phyloP scores from a whole-genome alignment of 2,797 vertebrate genomes.

The Sphenodon punctatus region DNA sequence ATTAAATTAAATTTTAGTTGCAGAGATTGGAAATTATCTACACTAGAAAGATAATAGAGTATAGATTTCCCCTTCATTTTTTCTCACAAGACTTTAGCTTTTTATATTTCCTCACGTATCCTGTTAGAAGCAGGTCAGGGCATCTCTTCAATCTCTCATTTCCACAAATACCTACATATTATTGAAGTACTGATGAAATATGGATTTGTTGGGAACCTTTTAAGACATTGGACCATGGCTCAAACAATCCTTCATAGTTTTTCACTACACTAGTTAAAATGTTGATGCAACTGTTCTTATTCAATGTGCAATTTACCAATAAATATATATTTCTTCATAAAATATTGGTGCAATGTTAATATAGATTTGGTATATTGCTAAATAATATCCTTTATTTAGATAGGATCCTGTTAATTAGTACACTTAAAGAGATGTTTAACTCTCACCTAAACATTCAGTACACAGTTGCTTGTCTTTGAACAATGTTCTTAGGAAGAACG shows the following conservation, averaged over 20 bases:
- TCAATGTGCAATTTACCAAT: background rate
- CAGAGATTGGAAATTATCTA: background rate
- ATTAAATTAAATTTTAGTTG: slow-evolving; percentile 25
- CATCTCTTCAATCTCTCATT: background rate
- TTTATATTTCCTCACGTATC: background rate
- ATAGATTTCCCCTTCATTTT: background rate
- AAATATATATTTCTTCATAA: background rate
- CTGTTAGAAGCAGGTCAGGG: background rate
- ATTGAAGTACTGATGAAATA: background rate
- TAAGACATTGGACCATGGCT: background rate
- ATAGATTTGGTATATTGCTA: background rate
- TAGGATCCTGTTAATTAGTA: background rate
- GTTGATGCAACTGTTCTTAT: background rate
- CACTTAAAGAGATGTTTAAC: background rate
- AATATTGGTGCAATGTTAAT: background rate
- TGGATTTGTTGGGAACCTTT: background rate
- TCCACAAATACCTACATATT: background rate
- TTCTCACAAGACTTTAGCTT: background rate
- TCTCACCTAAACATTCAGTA: background rate
- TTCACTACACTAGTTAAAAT: background rate
- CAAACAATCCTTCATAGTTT: background rate
- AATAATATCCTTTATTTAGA: background rate
- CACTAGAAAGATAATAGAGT: background rate
- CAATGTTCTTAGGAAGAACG: fast-evolving
- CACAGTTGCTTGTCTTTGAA: background rate